Base-by-base conservation (phyloP, 2,888 invertebrate species). In the Seira ritae region DNA sequence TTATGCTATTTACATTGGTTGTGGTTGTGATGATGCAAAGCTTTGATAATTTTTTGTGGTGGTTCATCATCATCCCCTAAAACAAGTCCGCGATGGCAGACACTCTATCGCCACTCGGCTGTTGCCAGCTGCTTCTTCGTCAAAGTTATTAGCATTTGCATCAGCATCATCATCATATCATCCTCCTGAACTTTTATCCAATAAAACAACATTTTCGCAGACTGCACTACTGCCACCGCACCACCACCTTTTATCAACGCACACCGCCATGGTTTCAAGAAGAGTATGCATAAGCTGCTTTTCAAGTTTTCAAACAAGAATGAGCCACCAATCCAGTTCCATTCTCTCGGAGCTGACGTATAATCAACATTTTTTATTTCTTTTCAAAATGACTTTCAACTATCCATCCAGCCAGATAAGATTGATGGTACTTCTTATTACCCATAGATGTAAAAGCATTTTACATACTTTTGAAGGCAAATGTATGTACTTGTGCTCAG, bases 81-180 rank as follows among this genome's bases (percentile, higher is more conserved):
- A 55, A 55, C 55, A 55, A 55, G 55, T 55, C 55, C 55, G 15
- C 55, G 8, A 31, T 80, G 86, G 87, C 84, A 87, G 87, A 87
- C 87, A 86, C 85, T 81, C 85, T 77, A 82, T 84, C 86, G 87
- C 87, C 87, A 87, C 87, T 83, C 73, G 73, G 42, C 77, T 82
- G 87, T 87, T 87, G 87, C 86, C 84, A 82, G 65, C 72, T 77
- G 76, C 68, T 76, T 70, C 60, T 76, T 62, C 19, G 66, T 67
- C 71, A 68, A 69, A 67, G 37, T 60, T 73, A 46, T 73, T 72
- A 67, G 23, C 70, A 37, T 37, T 55, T 20, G n/a, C 55, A 69
- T 70, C 70, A n/a, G 1, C 55, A 2, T 17, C 24, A 37, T 46
- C 46, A 65, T 22, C 17, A 3, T 55, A 2, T 17, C 24, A 37